Evolutionary conservation across 1,140 invertebrate species (phyloP).

Genomic region (Arctopsyche grandis): DNA sequence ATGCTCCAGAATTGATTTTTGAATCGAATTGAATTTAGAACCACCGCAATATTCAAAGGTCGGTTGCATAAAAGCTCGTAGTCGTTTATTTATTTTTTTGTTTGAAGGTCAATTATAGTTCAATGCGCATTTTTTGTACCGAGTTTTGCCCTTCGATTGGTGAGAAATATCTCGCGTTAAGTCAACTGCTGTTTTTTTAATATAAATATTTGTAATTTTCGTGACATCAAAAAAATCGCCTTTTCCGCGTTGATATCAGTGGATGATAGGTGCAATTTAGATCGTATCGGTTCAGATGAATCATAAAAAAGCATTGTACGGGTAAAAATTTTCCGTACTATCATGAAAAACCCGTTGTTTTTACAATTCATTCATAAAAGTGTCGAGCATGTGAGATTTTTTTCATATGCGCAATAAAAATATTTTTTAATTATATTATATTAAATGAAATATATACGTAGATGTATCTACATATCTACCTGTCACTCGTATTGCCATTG

Average conservation of each 20-base stretch:
- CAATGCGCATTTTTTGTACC: neutral
- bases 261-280: neutral
- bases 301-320: neutral
- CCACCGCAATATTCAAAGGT: neutral
- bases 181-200: neutral
- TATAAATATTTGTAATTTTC: neutral
- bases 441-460: neutral
- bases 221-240: neutral
- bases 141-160: neutral
- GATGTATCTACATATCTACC: too few species aligned
- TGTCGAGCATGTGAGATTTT: constrained; percentile 16
- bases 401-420: neutral
- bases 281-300: neutral
- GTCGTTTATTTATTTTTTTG: neutral
- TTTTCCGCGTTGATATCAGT: neutral
- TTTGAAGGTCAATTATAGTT: neutral
- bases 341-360: neutral
- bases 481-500: neutral
- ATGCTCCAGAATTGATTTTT: too few species aligned
- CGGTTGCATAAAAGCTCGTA: neutral
- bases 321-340: neutral
- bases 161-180: neutral
- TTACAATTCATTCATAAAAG: constrained; percentile 24
- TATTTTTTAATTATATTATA: neutral
- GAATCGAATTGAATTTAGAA: neutral